These are phyloP conservation scores for Cettia cetti DNA, from an alignment of 2,113 vertebrate genomes.

Conservation along the genomic window DNA sequence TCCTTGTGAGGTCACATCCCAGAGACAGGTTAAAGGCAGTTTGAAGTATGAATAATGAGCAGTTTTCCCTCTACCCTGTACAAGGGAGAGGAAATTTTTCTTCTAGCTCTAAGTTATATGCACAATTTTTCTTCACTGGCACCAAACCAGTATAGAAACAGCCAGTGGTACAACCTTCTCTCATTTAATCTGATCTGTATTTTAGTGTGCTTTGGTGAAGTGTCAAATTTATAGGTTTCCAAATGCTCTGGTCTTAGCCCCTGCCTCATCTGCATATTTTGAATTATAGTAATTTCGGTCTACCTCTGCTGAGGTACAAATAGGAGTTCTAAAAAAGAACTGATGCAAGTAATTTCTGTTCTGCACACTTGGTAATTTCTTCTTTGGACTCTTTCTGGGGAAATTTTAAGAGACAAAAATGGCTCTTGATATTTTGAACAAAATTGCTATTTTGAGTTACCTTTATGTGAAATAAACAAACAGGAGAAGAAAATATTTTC, in stretches of 20 bases:
- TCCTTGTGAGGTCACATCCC: not conserved
- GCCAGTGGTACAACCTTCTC: not conserved
- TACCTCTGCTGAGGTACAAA: not conserved
- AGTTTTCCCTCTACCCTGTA: not conserved
- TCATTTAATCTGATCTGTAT: not conserved
- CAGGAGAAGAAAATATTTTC: not conserved
- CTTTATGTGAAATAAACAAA: not conserved
- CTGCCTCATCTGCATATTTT: not conserved
- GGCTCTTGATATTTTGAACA: not conserved
- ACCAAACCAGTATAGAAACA: not conserved
- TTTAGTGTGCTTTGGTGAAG: not conserved
- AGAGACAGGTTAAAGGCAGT: not conserved
- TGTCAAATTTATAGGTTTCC: not conserved
- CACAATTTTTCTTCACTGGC: not conserved
- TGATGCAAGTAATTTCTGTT: not conserved
- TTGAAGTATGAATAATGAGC: not conserved
- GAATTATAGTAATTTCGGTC: not conserved
- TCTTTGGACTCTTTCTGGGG: not conserved
- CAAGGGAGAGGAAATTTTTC: not conserved
- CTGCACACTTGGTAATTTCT: not conserved
- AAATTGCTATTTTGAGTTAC: not conserved
- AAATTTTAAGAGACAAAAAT: not conserved
- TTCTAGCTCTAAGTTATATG: not conserved
- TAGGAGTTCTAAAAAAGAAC: not conserved
- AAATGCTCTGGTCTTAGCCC: not conserved